phyloP scores from a whole-genome alignment of 2,888 invertebrate genomes.

The Cephus sareptanus region DNA sequence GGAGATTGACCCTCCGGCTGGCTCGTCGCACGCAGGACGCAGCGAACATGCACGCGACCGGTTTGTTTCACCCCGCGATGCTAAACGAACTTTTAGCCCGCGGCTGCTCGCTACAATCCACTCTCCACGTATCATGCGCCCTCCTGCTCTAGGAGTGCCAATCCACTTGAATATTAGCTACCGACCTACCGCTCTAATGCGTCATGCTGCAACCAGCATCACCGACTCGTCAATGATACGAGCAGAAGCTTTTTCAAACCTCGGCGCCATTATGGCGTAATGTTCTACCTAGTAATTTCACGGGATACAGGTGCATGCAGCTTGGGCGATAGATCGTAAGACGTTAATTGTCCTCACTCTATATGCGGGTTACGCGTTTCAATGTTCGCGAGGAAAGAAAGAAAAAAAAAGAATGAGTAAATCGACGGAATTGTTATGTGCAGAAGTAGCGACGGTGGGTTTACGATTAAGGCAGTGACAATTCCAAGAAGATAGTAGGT shows the following conservation, averaged over 20 bases:
- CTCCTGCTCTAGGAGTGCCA: slow-evolving; percentile 1
- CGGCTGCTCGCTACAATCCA: slow-evolving; percentile 32
- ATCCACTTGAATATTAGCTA: background rate
- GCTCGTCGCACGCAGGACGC: slow-evolving; percentile 51
- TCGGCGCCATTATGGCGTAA: background rate
- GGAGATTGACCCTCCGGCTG: slow-evolving; percentile 62
- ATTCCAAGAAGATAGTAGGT: slow-evolving; percentile 6
- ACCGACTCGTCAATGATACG: background rate
- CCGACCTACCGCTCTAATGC: background rate
- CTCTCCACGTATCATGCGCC: background rate
- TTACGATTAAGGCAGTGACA: slow-evolving; percentile 2
- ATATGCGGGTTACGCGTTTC: background rate
- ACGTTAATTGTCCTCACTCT: background rate
- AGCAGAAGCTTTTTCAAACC: slow-evolving; percentile 1
- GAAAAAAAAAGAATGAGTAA: background rate
- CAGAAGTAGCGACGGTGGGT: background rate
- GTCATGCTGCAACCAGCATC: background rate
- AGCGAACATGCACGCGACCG: slow-evolving; percentile 58
- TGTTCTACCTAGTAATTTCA: background rate
- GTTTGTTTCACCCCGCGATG: slow-evolving; percentile 60
- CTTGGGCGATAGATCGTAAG: background rate
- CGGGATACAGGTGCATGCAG: background rate
- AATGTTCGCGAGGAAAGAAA: background rate
- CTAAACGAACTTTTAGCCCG: slow-evolving; percentile 58
- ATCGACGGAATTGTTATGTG: background rate